Base-by-base conservation (phyloP, 2,888 invertebrate species). In the Agriopis marginaria region DNA sequence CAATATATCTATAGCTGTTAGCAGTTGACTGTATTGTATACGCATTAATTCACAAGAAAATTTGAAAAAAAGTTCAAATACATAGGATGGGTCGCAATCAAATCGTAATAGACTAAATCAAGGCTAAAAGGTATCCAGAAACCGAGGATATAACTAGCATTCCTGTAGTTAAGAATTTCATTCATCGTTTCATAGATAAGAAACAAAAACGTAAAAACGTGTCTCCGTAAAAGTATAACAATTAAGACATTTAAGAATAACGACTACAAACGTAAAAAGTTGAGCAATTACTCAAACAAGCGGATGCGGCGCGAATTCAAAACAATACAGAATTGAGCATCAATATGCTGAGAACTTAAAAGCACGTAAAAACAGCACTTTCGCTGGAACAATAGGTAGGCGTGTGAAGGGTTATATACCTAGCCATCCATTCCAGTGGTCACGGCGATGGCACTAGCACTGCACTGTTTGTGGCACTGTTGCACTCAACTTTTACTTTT, bases 371-470 rank as follows among this genome's bases (percentile, higher is more conserved):
- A 77, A 77, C 76, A 76, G 74, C 79, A 79, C 79, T 77, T 75
- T 69, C 80, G 81, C 81, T 75, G 59, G 74, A 81, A 74, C 67
- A 69, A 79, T 79, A 74, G 75, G 68, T 50, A n/a, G 56, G 73
- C 73, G 73, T 70, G 76, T 63, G 78, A 82, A 76, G 76, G 68
- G 51, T 66, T 64, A 61, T 63, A 73, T 83, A 89, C 90, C 90
- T 90, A 86, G 89, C 90, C 90, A 90, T 90, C 89, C 90, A 90
- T 90, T 84, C 86, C 88, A 86, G 78, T 81, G 77, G 75, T 82
- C 69, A 76, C 79, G 78, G 75, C 82, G 73, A 73, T 76, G 77
- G 75, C 85, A 85, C 84, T 83, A 79, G 75, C 81, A 83, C 81
- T 76, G 76, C 85, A 84, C 87, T 79, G 75, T 58, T 58, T 45